phyloP scores from a whole-genome alignment of 2,113 vertebrate genomes.

The Marcusenius ussheri region DNA sequence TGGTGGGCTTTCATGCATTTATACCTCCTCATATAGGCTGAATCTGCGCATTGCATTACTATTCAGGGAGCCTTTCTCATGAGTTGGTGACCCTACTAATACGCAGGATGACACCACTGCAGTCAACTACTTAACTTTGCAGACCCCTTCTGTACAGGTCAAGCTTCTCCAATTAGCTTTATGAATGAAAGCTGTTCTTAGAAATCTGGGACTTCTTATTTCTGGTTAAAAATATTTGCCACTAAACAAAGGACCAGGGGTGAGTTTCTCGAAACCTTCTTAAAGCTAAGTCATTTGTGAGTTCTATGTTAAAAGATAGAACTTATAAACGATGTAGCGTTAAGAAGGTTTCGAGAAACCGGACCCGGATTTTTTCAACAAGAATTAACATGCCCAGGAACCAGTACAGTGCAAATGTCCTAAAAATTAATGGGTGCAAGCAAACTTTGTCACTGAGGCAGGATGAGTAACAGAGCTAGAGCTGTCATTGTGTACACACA shows the following conservation, averaged over 20 bases:
- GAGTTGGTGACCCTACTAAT: not conserved
- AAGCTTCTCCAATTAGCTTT: not conserved
- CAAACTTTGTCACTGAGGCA: not conserved
- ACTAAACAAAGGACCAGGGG: not conserved
- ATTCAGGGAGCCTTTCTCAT: not conserved
- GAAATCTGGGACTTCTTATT: not conserved
- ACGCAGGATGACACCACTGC: not conserved
- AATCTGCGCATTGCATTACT: not conserved
- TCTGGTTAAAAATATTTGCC: not conserved
- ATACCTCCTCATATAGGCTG: no score
- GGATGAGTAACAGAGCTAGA: not conserved
- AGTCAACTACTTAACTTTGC: not conserved
- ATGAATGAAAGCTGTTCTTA: not conserved
- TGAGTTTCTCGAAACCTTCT: no score
- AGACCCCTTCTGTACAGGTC: not conserved
- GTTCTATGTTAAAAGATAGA: no score
- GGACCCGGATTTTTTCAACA: not conserved
- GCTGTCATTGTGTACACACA: not conserved
- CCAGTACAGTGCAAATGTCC: not conserved
- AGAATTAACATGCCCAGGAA: not conserved
- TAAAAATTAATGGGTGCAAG: not conserved
- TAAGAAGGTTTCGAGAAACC: not conserved
- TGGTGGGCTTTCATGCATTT: no score
- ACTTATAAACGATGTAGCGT: no score
- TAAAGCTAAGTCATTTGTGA: no score